A percentile compares a stretch with the other conserved stretches of the same genome.
Conservation (phyloP, 1,140 invertebrate genomes). For the Heliconius nattereri region DNA sequence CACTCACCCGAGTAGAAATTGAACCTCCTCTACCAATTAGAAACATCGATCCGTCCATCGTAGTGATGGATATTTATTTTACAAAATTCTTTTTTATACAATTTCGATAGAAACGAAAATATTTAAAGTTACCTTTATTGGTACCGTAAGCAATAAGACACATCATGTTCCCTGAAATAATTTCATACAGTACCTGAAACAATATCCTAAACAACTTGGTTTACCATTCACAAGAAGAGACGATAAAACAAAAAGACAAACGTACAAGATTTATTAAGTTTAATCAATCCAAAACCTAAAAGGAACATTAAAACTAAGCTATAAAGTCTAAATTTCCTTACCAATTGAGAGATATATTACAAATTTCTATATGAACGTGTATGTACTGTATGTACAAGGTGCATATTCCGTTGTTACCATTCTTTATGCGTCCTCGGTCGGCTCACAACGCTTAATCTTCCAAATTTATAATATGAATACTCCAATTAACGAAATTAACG, state of each 20-base stretch:
- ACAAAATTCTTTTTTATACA: too few relatives aligned
- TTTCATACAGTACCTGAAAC: neutral
- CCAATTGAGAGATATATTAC: neutral
- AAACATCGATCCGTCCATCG: too few relatives aligned
- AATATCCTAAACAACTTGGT: neutral
- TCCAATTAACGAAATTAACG: slow-evolving; percentile 66
- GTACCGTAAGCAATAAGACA: too few relatives aligned
- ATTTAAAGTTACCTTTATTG: too few relatives aligned
- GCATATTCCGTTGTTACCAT: slow-evolving; percentile 16
- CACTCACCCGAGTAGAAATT: too few relatives aligned
- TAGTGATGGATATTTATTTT: too few relatives aligned
- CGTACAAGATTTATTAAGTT: neutral
- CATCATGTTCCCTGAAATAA: neutral
- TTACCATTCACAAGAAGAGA: neutral
- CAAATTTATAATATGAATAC: slow-evolving; percentile 63
- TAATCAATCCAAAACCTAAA: neutral
- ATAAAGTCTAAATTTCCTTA: slow-evolving; percentile 23
- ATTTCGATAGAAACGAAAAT: too few relatives aligned
- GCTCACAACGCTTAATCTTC: slow-evolving; percentile 48
- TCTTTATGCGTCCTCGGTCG: slow-evolving; percentile 10
- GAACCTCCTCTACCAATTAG: too few relatives aligned
- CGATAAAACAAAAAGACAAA: slow-evolving; percentile 10
- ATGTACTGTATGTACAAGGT: slow-evolving; percentile 10
- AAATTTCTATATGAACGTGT: neutral
- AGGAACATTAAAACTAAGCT: neutral